Conservation (phyloP, 2,113 vertebrate genomes). For the Glaucomys volans region DNA sequence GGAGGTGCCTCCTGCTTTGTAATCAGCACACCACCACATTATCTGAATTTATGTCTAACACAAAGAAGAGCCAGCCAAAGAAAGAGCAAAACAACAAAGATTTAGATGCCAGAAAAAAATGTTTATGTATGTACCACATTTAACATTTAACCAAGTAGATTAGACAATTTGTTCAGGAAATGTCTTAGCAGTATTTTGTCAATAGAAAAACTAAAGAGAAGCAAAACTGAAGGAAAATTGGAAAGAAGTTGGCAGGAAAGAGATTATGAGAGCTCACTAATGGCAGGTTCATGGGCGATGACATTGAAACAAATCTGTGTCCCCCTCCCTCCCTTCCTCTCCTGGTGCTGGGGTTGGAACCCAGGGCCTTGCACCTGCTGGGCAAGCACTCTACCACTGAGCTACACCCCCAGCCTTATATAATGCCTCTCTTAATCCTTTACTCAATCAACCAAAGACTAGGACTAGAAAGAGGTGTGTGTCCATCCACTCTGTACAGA, state of each 20-base stretch:
- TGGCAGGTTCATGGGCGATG: background rate
- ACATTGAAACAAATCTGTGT: background rate
- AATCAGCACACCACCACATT: background rate
- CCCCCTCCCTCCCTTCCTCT: background rate
- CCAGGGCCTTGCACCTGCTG: too few species aligned
- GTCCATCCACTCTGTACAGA: background rate
- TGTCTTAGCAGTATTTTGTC: background rate
- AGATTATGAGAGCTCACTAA: background rate
- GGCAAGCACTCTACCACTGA: background rate
- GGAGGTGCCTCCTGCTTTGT: background rate
- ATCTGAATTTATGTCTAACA: background rate
- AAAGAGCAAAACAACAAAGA: background rate
- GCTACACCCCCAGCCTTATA: too few species aligned
- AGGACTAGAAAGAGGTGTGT: background rate
- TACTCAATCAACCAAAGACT: background rate
- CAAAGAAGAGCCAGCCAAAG: background rate
- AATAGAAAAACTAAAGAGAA: background rate
- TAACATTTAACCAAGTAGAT: background rate
- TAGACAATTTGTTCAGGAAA: constrained; percentile 2
- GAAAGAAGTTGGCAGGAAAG: background rate
- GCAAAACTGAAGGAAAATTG: background rate
- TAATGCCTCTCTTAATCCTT: background rate
- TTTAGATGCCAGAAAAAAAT: background rate
- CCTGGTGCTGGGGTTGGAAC: background rate
- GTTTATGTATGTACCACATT: background rate